Percentiles rank a stretch among this genome's conserved stretches.
Conservation (phyloP, 2,888 invertebrate genomes). For the Oscheius sp. region DNA sequence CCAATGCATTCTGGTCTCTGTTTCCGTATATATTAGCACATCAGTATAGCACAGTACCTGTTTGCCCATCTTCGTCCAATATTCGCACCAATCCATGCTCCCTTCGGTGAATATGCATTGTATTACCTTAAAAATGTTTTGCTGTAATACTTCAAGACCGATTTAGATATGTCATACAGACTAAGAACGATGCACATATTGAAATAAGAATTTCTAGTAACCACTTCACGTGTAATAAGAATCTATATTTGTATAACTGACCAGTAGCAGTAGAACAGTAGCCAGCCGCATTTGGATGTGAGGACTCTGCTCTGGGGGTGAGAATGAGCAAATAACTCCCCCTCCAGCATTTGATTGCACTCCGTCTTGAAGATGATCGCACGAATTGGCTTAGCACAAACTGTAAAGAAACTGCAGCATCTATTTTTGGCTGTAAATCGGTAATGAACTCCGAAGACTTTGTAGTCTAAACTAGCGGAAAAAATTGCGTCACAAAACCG, state of each 20-base stretch:
- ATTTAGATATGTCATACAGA: no score
- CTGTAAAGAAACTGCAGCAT: slow-evolving; percentile 17
- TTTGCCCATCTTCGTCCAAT: slow-evolving; percentile 53
- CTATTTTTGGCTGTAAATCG: neutral
- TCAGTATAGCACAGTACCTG: slow-evolving; percentile 33
- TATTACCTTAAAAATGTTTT: neutral
- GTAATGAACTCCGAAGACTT: no score
- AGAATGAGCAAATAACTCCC: slow-evolving; percentile 32
- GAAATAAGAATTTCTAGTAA: no score
- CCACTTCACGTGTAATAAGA: neutral
- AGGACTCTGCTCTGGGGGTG: slow-evolving; percentile 24
- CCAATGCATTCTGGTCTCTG: slow-evolving; percentile 19
- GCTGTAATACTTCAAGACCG: neutral
- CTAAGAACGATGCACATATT: no score
- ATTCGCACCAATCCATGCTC: slow-evolving; percentile 57
- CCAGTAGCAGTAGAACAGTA: slow-evolving; percentile 29
- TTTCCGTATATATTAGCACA: slow-evolving; percentile 2
- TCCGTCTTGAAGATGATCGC: slow-evolving; percentile 26
- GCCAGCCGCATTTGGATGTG: slow-evolving; percentile 30
- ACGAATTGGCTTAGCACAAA: slow-evolving; percentile 25
- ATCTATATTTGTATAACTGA: neutral
- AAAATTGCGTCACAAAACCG: no score
- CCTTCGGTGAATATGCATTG: slow-evolving; percentile 2
- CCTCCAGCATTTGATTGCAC: slow-evolving; percentile 33
- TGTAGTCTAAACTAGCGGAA: no score